phyloP scores from a whole-genome alignment of 1,140 invertebrate species.

The Drosophila ogumai region DNA sequence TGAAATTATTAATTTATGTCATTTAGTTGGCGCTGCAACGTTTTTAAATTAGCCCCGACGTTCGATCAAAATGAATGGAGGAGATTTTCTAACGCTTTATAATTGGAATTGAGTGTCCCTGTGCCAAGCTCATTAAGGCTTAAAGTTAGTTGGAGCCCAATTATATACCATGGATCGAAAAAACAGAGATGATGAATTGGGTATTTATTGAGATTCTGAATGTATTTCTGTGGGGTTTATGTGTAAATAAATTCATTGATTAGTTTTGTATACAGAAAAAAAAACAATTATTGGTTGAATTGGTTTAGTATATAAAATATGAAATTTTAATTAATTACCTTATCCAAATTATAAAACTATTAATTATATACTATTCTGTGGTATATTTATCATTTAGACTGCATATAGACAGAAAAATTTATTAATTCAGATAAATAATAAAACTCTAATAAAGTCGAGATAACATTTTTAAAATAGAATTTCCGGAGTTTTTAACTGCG shows the following conservation, averaged over 20 bases:
- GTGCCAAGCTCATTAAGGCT: slow-evolving; percentile 25
- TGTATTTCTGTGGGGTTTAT: background rate
- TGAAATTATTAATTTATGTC: slow-evolving; percentile 80
- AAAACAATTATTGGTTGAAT: background rate
- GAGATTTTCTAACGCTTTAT: slow-evolving; percentile 63
- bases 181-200: no score
- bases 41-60: slow-evolving; percentile 68
- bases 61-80: slow-evolving; percentile 60
- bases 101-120: slow-evolving; percentile 54
- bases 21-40: slow-evolving; percentile 71
- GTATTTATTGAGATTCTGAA: background rate
- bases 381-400: background rate
- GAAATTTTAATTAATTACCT: background rate
- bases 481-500: background rate
- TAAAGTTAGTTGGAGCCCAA: slow-evolving; percentile 15
- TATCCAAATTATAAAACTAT: background rate
- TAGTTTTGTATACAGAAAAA: background rate
- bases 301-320: background rate
- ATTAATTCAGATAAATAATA: background rate
- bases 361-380: background rate
- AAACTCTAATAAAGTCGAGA: no score
- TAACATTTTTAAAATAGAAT: no score
- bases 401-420: no score
- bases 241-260: background rate
- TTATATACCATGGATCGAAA: background rate